Conservation (phyloP, 2,113 vertebrate species). For the Genyomyrus donnyi region DNA sequence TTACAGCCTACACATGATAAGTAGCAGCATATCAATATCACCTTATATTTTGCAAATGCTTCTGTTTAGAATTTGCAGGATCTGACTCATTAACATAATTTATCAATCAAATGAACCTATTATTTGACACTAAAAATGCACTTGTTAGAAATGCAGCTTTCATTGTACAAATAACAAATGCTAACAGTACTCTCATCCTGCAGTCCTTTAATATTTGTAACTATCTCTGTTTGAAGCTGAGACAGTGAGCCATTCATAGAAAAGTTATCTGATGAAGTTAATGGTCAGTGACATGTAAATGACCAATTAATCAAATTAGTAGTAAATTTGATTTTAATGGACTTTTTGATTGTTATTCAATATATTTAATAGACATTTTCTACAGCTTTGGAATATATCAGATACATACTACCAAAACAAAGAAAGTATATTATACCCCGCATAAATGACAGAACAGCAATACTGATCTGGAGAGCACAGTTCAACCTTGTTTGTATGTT, state of each 20-base stretch:
- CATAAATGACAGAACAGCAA: background rate
- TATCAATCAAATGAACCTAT: background rate
- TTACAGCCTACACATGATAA: background rate
- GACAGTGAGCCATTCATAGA: background rate
- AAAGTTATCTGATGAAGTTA: background rate
- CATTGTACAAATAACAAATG: background rate
- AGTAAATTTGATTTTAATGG: background rate
- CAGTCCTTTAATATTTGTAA: background rate
- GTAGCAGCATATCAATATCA: background rate
- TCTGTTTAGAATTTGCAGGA: background rate
- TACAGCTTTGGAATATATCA: background rate
- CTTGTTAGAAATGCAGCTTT: background rate
- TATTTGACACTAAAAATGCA: background rate
- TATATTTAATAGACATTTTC: background rate
- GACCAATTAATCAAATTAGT: background rate
- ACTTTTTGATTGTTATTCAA: background rate
- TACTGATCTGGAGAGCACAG: background rate
- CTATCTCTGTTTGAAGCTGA: background rate
- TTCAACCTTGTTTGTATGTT: background rate
- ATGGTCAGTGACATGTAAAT: background rate
- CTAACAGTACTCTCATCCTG: background rate
- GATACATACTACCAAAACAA: background rate
- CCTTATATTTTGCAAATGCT: background rate
- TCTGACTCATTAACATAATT: background rate
- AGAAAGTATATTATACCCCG: background rate